phyloP scores from a whole-genome alignment of 2,113 vertebrate genomes.

The Regulus satrapa region DNA sequence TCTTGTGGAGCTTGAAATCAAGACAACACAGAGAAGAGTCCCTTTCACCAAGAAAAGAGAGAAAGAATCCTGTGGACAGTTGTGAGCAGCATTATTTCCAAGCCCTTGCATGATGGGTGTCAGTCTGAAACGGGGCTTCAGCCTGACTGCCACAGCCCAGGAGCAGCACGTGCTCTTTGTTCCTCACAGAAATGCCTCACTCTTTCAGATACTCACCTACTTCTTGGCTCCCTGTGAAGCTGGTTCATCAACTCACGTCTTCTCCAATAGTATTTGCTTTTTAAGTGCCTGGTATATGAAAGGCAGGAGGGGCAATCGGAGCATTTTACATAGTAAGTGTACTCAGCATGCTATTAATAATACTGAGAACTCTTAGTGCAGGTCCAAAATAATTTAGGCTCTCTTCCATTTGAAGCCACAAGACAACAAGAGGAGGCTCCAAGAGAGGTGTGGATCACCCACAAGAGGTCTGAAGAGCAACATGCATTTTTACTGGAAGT shows the following conservation, averaged over 20 bases:
- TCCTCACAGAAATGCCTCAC: background rate
- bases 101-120: fast-evolving
- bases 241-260: background rate
- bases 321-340: background rate
- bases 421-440: slow-evolving; percentile 66
- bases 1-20: background rate
- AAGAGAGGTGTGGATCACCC: slow-evolving; percentile 68
- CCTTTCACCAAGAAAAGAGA: background rate
- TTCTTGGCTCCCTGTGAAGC: background rate
- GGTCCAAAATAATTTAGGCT: slow-evolving; percentile 51
- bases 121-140: background rate
- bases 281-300: background rate
- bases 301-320: background rate
- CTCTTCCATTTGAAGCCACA: slow-evolving; percentile 69
- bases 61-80: background rate
- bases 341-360: slow-evolving; percentile 27
- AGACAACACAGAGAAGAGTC: background rate
- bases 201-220: background rate
- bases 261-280: background rate
- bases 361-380: background rate
- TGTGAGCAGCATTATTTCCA: background rate
- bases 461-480: slow-evolving; percentile 69
- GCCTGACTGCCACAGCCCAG: background rate
- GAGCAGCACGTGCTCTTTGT: background rate
- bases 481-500: slow-evolving; percentile 73